Evolutionary conservation across 2,113 vertebrate genomes (phyloP).

Genomic region (Petrocephalus zakoni): DNA sequence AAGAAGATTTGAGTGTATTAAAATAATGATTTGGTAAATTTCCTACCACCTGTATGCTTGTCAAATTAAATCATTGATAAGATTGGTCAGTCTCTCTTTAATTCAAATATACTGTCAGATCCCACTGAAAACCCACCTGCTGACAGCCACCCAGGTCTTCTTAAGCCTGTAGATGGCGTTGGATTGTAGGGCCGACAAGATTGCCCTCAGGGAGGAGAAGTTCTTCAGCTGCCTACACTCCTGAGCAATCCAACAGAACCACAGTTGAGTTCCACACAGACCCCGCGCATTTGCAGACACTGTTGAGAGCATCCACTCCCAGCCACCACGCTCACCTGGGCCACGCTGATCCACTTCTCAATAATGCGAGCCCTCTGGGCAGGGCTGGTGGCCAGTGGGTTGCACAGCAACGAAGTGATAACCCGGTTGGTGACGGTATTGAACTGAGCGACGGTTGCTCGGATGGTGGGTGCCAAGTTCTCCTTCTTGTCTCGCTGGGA

Average conservation of each 20-base stretch:
- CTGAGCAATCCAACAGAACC: conserved; percentile 42
- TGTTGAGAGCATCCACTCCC: background rate
- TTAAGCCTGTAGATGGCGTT: conserved; percentile 80
- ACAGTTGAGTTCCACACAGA: background rate
- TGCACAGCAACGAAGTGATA: conserved; percentile 68
- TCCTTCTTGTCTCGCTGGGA: conserved; percentile 80
- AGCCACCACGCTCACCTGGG: conserved; percentile 59
- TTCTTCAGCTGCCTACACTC: conserved; percentile 71
- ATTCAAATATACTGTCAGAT: background rate
- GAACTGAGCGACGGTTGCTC: conserved; percentile 80
- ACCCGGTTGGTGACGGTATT: conserved; percentile 74
- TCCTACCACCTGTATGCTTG: background rate
- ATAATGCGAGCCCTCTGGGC: conserved; percentile 66
- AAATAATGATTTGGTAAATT: background rate
- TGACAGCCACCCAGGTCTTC: conserved; percentile 72
- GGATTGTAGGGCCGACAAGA: conserved; percentile 81
- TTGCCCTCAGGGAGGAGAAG: conserved; percentile 77
- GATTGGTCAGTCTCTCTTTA: background rate
- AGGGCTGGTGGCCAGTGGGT: conserved; percentile 33
- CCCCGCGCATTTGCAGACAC: background rate
- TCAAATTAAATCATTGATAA: background rate
- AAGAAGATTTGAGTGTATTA: background rate
- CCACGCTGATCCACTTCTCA: conserved; percentile 79
- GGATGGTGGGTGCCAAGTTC: conserved; percentile 67
- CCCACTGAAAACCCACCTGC: conserved; percentile 55